Evolutionary conservation across 2,797 vertebrate species (phyloP), one percentile per base, ranked within the genome.

Genomic region (Argyrosomus regius): DNA sequence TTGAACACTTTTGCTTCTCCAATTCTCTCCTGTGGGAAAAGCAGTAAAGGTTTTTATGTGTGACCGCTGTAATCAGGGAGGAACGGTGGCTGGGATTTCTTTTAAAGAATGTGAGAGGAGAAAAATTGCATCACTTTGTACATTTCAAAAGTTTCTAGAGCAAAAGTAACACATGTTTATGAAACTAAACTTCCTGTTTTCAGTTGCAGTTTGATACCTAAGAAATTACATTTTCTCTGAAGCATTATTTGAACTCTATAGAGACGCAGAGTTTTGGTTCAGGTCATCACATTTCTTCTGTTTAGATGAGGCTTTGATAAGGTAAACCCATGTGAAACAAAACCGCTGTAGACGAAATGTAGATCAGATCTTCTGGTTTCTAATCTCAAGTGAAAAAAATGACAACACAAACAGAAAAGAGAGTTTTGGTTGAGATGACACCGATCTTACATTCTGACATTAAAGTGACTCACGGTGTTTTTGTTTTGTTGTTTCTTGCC

Each of bases 31-130:
- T 39, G 35, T 39, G 35, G 35, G 35, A 39, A 39, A 69, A 53
- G 46, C 35, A 53, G 1, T 59, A 2, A 68, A 8, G 22, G 14
- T 20, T 64, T 81, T 72, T 14, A 39, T 39, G 43, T 54, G 18
- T 54, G 8, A 79, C 60, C 20, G 26, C 35, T 18, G 26, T 59
- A 17, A 50, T 75, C 49, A 50, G 18, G n/a, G 31, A 57, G 52
- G 22, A 24, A 78, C 45, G 6, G 31, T 26, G 53, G 62, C 68
- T 64, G 49, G 10, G 26, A n/a, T 16, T 12, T 3, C 45, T 18
- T 9, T 49, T 49, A 18, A 50, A 57, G 35, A 28, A 31, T 4
- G 0, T 22, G 8, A 22, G 28, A 41, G 41, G 18, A 70, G 45
- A 35, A 53, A 35, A 3, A 39, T 22, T 22, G 4, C 10, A 22